Evolutionary conservation across 2,113 vertebrate genomes (phyloP).

Genomic region (Oncorhynchus masou): DNA sequence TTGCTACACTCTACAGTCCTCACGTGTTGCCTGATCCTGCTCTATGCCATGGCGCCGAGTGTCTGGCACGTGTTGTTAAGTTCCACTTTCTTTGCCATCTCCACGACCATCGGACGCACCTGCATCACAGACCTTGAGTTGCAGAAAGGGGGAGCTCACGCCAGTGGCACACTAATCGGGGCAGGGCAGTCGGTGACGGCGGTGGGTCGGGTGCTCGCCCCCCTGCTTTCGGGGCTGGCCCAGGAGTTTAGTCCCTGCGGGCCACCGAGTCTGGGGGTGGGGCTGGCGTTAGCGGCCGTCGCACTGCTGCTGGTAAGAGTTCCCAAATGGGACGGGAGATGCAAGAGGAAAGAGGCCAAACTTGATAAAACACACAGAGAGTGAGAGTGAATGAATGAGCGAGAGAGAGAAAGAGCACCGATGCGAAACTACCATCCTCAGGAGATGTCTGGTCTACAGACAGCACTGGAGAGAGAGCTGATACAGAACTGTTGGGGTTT

Average conservation of each 20-base stretch:
- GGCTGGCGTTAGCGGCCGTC: constrained; percentile 79
- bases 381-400: no score
- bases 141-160: constrained; percentile 74
- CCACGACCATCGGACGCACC: constrained; percentile 85
- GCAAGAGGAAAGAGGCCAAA: constrained; percentile 40
- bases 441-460: not conserved
- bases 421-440: no score
- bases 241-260: constrained; percentile 93
- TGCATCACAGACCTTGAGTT: constrained; percentile 90
- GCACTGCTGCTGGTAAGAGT: constrained; percentile 71
- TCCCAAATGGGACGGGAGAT: constrained; percentile 64
- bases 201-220: constrained; percentile 83
- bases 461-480: not conserved
- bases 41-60: constrained; percentile 74
- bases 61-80: constrained; percentile 80
- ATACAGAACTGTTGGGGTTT: not conserved
- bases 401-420: no score
- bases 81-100: constrained; percentile 88
- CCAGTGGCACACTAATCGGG: constrained; percentile 87
- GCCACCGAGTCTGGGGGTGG: constrained; percentile 82
- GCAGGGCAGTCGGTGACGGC: constrained; percentile 93
- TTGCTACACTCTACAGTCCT: constrained; percentile 85
- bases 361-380: constrained; percentile 21
- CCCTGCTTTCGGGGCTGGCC: constrained; percentile 85
- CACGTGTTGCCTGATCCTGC: constrained; percentile 79